Evolutionary conservation across 2,113 vertebrate species (phyloP).

Genomic region (Antechinus flavipes): DNA sequence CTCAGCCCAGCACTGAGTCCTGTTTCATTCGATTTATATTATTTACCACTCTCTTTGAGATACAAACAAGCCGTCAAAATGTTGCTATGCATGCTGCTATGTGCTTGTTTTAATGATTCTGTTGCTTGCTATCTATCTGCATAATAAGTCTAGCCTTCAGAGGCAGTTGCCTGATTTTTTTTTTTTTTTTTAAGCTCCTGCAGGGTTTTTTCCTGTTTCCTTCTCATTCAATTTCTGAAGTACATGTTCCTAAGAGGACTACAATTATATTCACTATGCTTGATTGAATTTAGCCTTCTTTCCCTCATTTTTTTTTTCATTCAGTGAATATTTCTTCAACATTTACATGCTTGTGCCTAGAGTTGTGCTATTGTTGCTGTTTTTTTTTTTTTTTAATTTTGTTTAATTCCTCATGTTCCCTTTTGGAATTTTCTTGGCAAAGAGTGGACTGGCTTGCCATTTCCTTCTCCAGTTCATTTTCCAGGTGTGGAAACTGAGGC

Average conservation of each 20-base stretch:
- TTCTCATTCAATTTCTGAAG: conserved; percentile 53
- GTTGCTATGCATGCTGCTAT: not conserved
- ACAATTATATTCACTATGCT: not conserved
- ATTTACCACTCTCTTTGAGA: conserved; percentile 22
- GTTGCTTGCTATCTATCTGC: conserved; percentile 20
- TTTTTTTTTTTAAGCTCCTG: conserved; percentile 46
- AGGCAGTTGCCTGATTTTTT: conserved; percentile 20
- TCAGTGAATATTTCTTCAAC: not conserved
- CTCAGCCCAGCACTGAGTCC: not conserved
- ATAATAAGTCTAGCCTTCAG: conserved; percentile 1
- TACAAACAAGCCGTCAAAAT: not conserved
- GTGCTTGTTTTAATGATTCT: conserved; percentile 15
- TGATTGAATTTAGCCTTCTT: conserved; percentile 7
- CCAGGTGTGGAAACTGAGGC: too few relatives aligned
- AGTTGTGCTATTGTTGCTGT: not conserved
- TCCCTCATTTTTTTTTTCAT: not conserved
- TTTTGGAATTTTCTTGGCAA: not conserved
- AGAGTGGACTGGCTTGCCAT: too few relatives aligned
- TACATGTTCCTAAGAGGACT: conserved; percentile 26
- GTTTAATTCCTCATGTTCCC: not conserved
- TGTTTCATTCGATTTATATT: not conserved
- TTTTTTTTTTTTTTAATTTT: too few relatives aligned
- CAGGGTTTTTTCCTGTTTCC: conserved; percentile 2
- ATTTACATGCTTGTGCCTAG: not conserved
- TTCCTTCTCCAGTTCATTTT: too few relatives aligned